These are phyloP conservation scores for Ptychobarbus kaznakovi DNA, from an alignment of 2,797 vertebrate species.

Conservation along the genomic window DNA sequence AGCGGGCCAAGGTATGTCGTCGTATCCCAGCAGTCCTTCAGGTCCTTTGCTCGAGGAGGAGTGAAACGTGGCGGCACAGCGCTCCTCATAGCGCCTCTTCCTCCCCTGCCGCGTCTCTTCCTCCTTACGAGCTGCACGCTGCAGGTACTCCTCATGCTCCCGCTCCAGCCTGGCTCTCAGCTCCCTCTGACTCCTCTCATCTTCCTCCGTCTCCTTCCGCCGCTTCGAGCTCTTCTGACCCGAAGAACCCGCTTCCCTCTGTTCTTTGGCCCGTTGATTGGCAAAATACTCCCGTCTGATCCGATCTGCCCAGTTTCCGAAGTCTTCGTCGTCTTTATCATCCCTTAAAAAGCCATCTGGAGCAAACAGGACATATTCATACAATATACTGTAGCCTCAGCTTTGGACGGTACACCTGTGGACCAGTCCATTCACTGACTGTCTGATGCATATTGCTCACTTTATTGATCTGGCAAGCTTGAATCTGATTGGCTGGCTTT, in stretches of 20 bases:
- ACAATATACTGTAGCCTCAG: background rate
- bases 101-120: slow-evolving; percentile 77
- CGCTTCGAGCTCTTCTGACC: slow-evolving; percentile 59
- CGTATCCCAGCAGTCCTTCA: slow-evolving; percentile 75
- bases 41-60: slow-evolving; percentile 20
- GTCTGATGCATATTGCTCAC: background rate
- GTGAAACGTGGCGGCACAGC: slow-evolving; percentile 72
- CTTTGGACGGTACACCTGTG: background rate
- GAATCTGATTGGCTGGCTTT: background rate
- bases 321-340: slow-evolving; percentile 78
- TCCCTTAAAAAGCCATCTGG: slow-evolving; percentile 76
- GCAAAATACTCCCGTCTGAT: slow-evolving; percentile 80
- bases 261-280: slow-evolving; percentile 74
- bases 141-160: slow-evolving; percentile 81
- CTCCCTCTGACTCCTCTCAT: slow-evolving; percentile 63
- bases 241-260: slow-evolving; percentile 62
- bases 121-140: slow-evolving; percentile 77
- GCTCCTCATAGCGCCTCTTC: slow-evolving; percentile 76
- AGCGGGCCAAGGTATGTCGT: slow-evolving; percentile 88
- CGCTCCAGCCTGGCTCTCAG: slow-evolving; percentile 70
- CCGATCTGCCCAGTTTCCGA: slow-evolving; percentile 80
- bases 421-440: background rate
- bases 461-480: background rate
- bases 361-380: slow-evolving; percentile 6
- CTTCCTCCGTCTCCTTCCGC: slow-evolving; percentile 58